Evolutionary conservation across 30 jellyfish, hydroid and myxozoan genomes (phyloP).

Genomic region (Catostylus mosaicus): DNA sequence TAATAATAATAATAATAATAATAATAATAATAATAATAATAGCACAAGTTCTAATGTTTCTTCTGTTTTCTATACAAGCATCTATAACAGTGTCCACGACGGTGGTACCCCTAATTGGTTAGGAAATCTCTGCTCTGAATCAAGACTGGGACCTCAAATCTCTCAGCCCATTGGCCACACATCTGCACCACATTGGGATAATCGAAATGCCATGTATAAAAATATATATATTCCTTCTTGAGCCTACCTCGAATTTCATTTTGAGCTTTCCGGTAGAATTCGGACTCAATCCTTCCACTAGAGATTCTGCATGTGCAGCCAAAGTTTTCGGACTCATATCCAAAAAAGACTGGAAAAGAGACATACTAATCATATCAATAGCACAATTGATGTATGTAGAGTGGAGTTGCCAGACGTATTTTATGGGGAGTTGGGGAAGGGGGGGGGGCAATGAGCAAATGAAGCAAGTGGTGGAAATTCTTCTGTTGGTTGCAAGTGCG

Average conservation of each 20-base stretch:
- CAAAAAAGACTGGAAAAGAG: background rate
- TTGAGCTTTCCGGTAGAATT: conserved; percentile 1
- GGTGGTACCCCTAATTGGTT: too few species aligned
- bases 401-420: background rate
- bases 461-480: background rate
- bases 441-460: background rate
- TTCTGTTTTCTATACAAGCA: too few species aligned
- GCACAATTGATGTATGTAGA: background rate
- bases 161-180: background rate
- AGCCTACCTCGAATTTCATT: background rate
- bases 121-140: too few species aligned
- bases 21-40: too few species aligned
- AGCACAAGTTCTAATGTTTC: too few species aligned
- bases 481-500: background rate
- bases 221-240: background rate
- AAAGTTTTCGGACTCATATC: conserved; percentile 62
- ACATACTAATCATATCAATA: background rate
- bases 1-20: too few species aligned
- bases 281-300: too few species aligned
- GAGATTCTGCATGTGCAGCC: conserved; percentile 27
- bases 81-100: too few species aligned
- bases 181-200: background rate
- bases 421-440: background rate
- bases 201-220: background rate
- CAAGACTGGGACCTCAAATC: background rate